phyloP scores from a whole-genome alignment of 2,797 vertebrate genomes.

The Acropternis orthonyx region DNA sequence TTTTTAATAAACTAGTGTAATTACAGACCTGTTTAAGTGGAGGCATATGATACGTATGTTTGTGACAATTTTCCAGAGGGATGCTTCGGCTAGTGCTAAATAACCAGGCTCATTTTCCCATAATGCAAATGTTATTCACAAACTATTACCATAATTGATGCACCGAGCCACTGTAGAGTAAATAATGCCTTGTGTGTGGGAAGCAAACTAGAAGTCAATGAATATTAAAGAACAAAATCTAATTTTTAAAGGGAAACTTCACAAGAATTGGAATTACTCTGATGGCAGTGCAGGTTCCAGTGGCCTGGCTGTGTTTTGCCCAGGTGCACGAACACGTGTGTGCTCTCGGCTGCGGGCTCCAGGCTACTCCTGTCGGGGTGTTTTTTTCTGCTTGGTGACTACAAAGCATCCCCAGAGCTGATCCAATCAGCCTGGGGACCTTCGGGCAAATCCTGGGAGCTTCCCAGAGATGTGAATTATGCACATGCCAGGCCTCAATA shows the following conservation, averaged over 20 bases:
- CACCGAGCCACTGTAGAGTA: conserved; percentile 78
- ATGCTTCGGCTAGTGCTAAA: conserved; percentile 66
- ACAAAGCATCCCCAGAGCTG: background rate
- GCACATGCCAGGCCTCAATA: background rate
- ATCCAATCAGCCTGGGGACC: background rate
- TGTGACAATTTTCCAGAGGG: conserved; percentile 77
- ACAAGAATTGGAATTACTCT: conserved; percentile 55
- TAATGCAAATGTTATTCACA: conserved; percentile 78
- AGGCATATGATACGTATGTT: conserved; percentile 69
- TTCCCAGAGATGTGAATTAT: background rate
- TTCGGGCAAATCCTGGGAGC: background rate
- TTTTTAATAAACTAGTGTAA: conserved; percentile 53
- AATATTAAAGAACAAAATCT: conserved; percentile 82
- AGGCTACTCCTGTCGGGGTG: background rate
- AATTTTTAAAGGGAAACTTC: conserved; percentile 67
- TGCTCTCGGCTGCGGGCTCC: background rate
- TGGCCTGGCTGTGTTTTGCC: background rate
- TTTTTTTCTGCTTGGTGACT: background rate
- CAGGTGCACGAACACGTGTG: rapidly evolving
- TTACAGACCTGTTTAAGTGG: conserved; percentile 66
- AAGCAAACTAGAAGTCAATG: conserved; percentile 82
- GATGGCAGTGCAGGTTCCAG: background rate
- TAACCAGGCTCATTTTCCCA: conserved; percentile 75
- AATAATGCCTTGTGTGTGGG: conserved; percentile 77
- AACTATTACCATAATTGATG: conserved; percentile 82